phyloP scores from a whole-genome alignment of 2,888 invertebrate species.

The Macaria liturata region DNA sequence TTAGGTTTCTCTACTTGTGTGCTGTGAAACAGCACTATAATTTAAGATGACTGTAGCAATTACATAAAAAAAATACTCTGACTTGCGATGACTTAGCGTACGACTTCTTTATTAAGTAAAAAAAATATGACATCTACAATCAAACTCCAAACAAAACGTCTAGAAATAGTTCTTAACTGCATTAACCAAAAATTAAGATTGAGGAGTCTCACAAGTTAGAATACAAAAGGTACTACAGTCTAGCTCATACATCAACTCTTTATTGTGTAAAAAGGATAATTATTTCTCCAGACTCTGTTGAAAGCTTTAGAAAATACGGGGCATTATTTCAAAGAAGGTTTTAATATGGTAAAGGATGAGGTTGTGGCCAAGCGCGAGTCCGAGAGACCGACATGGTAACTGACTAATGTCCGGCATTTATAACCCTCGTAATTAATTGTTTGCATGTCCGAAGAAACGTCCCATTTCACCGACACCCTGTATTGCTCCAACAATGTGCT shows the following conservation, averaged over 20 bases:
- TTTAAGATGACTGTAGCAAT: no score
- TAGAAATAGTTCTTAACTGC: background rate
- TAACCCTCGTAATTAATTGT: slow-evolving; percentile 82
- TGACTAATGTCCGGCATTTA: slow-evolving; percentile 81
- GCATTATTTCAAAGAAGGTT: slow-evolving; percentile 36
- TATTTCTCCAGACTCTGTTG: slow-evolving; percentile 21
- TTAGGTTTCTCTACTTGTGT: no score
- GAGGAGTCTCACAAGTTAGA: slow-evolving; percentile 5
- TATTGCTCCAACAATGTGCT: slow-evolving; percentile 68
- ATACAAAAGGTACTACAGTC: background rate
- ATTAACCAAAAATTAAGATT: slow-evolving; percentile 4
- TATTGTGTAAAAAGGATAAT: slow-evolving; percentile 20
- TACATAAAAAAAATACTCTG: no score
- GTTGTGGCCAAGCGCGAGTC: slow-evolving; percentile 50
- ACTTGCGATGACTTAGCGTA: no score
- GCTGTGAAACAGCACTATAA: no score
- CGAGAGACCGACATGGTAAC: slow-evolving; percentile 59
- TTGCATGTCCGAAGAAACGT: slow-evolving; percentile 79
- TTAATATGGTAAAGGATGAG: slow-evolving; percentile 39
- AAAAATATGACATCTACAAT: no score
- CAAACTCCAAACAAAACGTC: no score
- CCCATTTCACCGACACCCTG: slow-evolving; percentile 63
- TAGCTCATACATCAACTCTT: slow-evolving; percentile 14
- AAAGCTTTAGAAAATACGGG: slow-evolving; percentile 24
- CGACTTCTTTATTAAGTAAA: no score